A percentile compares a stretch with the other conserved stretches of the same genome.
These are phyloP conservation scores for Motacilla tschutschensis DNA, from an alignment of 2,113 vertebrate genomes.

Conservation along the genomic window DNA sequence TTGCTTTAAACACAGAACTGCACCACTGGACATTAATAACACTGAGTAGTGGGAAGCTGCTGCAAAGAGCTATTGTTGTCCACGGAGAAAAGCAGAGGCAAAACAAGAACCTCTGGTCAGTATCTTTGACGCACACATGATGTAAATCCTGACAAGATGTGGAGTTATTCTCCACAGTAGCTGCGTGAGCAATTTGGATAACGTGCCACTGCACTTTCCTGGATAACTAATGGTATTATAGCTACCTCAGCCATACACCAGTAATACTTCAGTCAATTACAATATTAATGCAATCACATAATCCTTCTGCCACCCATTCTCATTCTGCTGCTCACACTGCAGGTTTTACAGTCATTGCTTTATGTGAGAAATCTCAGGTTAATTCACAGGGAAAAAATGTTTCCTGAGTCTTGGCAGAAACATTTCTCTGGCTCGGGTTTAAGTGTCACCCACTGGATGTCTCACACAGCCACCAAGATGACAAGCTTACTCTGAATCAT, in stretches of 20 bases:
- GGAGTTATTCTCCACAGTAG: not conserved
- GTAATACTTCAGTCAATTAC: not conserved
- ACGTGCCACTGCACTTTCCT: not conserved
- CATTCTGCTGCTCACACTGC: not conserved
- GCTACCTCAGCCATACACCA: not conserved
- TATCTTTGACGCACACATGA: not conserved
- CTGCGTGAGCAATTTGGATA: not conserved
- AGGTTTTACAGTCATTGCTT: slow-evolving; percentile 16
- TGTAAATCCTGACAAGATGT: not conserved
- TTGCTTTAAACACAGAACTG: not conserved
- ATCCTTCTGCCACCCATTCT: not conserved
- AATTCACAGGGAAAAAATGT: not conserved
- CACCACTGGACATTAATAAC: slow-evolving; percentile 29
- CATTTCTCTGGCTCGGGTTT: not conserved
- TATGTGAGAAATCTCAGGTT: slow-evolving; percentile 21
- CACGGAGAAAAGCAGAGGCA: not conserved
- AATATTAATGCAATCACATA: not conserved
- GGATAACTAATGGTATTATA: not conserved
- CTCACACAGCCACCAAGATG: slow-evolving; percentile 5
- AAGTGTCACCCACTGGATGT: not conserved
- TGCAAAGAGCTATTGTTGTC: not conserved
- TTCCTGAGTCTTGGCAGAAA: not conserved
- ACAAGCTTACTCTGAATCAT: not conserved
- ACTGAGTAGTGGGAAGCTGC: slow-evolving; percentile 7
- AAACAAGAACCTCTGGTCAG: not conserved